Evolutionary conservation across 2,797 vertebrate species (phyloP).

Genomic region (Cynopterus sphinx): DNA sequence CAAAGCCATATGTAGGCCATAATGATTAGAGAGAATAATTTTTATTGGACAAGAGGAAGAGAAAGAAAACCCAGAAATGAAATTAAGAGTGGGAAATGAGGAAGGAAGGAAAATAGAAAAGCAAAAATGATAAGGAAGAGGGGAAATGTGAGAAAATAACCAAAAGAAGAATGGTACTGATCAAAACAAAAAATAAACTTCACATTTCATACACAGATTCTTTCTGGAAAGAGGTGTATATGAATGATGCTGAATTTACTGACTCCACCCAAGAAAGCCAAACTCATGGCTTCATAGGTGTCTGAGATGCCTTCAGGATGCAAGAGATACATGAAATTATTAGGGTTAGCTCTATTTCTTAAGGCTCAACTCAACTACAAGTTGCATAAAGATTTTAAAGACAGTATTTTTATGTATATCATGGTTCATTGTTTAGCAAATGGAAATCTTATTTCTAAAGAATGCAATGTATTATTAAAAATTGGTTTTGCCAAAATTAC

Average conservation of each 20-base stretch:
- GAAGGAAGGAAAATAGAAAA: not conserved
- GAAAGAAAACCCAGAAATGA: not conserved
- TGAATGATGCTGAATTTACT: not conserved
- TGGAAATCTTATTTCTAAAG: not conserved
- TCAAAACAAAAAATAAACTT: not conserved
- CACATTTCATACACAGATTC: not conserved
- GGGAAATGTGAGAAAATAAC: not conserved
- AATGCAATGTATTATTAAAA: conserved; percentile 10
- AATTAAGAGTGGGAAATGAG: not conserved
- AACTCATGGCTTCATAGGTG: not conserved
- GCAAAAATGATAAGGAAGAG: not conserved
- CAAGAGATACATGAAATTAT: not conserved
- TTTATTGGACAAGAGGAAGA: not conserved
- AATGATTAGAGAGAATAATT: not conserved
- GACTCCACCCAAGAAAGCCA: not conserved
- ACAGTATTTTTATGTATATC: not conserved
- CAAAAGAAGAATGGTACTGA: not conserved
- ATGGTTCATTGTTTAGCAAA: not conserved
- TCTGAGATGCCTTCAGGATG: not conserved
- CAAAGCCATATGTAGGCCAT: not conserved
- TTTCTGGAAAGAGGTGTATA: not conserved
- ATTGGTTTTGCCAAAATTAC: not conserved
- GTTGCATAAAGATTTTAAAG: not conserved
- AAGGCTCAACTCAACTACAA: not conserved
- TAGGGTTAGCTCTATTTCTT: not conserved